phyloP scores from a whole-genome alignment of 2,888 invertebrate genomes.

The Stenichneumon culpator region DNA sequence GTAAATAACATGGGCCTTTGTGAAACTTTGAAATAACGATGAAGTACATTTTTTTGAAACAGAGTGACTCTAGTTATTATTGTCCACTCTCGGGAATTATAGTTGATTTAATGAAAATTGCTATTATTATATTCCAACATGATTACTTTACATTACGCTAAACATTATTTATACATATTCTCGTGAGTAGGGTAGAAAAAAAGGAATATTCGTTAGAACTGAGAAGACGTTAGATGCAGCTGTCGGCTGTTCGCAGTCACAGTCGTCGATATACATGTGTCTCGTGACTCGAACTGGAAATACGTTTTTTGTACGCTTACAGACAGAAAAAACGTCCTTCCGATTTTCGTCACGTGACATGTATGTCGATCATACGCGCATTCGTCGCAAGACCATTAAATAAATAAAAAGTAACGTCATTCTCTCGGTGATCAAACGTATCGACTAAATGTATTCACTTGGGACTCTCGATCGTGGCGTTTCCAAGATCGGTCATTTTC shows the following conservation, averaged over 20 bases:
- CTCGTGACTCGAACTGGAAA: too few species aligned
- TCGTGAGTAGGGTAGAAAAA: slow-evolving; percentile 49
- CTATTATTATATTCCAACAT: slow-evolving; percentile 35
- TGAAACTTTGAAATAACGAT: slow-evolving; percentile 37
- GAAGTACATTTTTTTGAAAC: slow-evolving; percentile 15
- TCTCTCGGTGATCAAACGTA: slow-evolving; percentile 37
- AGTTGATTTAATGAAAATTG: slow-evolving; percentile 7
- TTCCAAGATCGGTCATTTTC: slow-evolving; percentile 96
- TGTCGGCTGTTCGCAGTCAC: slow-evolving; percentile 11
- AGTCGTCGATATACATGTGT: neutral
- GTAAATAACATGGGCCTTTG: slow-evolving; percentile 2
- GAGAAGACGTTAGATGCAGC: slow-evolving; percentile 41
- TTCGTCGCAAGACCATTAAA: slow-evolving; percentile 43
- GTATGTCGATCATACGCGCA: slow-evolving; percentile 22
- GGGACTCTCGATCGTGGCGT: slow-evolving; percentile 92
- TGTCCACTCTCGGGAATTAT: neutral
- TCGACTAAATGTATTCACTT: slow-evolving; percentile 85
- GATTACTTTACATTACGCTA: slow-evolving; percentile 60
- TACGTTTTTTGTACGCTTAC: too few species aligned
- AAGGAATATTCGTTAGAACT: slow-evolving; percentile 26
- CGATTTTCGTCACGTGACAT: neutral
- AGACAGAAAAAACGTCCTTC: neutral
- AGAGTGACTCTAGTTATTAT: neutral
- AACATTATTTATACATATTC: slow-evolving; percentile 63
- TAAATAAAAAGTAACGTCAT: slow-evolving; percentile 53